Evolutionary conservation across 92 coral and sea anemone genomes (phyloP), one percentile per base, ranked within the genome.

Genomic region (Parazoanthus darwini): DNA sequence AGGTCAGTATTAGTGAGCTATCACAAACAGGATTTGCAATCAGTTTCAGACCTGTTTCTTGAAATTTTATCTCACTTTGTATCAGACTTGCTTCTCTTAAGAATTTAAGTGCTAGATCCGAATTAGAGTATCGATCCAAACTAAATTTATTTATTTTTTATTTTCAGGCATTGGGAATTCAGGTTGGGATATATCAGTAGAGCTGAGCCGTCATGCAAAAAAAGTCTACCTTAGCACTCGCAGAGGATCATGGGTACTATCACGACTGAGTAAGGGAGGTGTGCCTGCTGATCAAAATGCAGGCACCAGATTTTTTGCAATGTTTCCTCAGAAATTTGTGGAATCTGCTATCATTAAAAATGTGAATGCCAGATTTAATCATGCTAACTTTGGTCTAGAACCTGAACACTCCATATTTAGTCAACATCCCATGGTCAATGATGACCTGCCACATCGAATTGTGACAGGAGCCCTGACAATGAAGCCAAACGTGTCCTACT

Each of bases 181-280:
- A 58, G 98, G 96, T 79, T 96, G 98, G 20, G 97, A 96, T 59
- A 94, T 96, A 81, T 92, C 98, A 51, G 98, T 96, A 46, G 98
- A 96, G 87, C 93, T 96, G 22, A 93, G 98, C 82, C 94, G 98
- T 23, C 98, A 96, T 83, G 90, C 95, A 14, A 80, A 86, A 11
- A 89, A 89, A 65, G 98, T 94, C 8, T 94, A 86, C 74, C 98
- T 96, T 44, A 96, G 98, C 78, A 96, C 97, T 54, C 94, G 98
- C 68, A 84, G 93, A 82, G 98, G 97, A 65, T 88, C 96, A 29
- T 96, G 98, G 98, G 93, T 96, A 8, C 81, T 96, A 33, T 94
- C 98, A 23, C 91, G 98, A 33, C 78, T 96, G 26, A 90, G 82
- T 51, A 76, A 87, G 20, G 92, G 94, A 76, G 98, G 98, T 0